These are phyloP conservation scores for Berghia stephanieae DNA, from an alignment of 1,140 invertebrate species.

Conservation along the genomic window DNA sequence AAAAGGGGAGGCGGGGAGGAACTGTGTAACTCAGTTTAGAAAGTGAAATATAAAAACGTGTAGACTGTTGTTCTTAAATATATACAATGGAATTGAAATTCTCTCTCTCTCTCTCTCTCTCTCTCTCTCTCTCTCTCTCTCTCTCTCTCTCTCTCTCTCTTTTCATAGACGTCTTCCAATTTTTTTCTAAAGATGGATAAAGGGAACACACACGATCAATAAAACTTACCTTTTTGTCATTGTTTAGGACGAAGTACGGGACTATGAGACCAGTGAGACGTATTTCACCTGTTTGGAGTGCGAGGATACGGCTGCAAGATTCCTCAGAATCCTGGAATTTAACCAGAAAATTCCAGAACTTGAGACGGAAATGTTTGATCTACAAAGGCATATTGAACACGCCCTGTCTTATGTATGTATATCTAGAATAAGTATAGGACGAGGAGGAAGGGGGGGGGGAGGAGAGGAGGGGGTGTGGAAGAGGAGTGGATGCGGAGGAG, in stretches of 20 bases:
- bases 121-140: neutral
- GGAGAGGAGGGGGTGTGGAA: neutral
- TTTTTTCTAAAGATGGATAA: neutral
- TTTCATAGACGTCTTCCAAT: neutral
- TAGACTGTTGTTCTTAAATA: no score
- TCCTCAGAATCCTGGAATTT: neutral
- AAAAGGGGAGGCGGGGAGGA: no score
- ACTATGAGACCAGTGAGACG: neutral
- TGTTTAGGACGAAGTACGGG: neutral
- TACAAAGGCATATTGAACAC: conserved; percentile 25
- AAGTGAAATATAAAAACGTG: no score
- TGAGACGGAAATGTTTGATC: conserved; percentile 27
- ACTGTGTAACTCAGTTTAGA: no score
- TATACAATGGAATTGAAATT: no score
- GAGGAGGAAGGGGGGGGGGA: neutral
- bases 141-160: neutral
- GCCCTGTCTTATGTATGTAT: conserved; percentile 22
- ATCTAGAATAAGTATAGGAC: neutral
- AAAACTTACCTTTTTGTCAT: neutral
- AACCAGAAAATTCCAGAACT: conserved; percentile 15
- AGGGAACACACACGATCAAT: neutral
- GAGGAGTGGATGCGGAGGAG: neutral
- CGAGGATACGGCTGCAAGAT: neutral
- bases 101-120: no score
- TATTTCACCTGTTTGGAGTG: conserved; percentile 5